A percentile compares a stretch with the other conserved stretches of the same genome.
Evolutionary conservation across 2,113 vertebrate genomes (phyloP).

Genomic region (Pelobates fuscus): DNA sequence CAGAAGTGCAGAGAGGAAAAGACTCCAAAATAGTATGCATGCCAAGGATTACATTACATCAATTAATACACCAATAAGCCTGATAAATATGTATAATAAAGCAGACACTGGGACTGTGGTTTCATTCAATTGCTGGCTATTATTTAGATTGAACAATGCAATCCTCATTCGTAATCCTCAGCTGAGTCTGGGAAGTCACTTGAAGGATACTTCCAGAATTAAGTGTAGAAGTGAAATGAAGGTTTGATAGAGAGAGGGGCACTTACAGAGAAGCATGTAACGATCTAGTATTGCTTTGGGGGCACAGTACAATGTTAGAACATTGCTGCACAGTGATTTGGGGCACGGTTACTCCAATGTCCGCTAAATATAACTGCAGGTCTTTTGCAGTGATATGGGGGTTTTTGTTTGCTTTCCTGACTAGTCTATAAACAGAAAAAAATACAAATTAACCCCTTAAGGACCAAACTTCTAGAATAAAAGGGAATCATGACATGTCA

Average conservation of each 20-base stretch:
- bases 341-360: too few relatives aligned
- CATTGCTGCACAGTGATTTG: too few relatives aligned
- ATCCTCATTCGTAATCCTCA: background rate
- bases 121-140: background rate
- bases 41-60: background rate
- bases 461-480: too few relatives aligned
- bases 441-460: too few relatives aligned
- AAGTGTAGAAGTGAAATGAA: background rate
- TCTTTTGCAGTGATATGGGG: too few relatives aligned
- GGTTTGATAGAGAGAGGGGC: background rate
- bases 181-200: background rate
- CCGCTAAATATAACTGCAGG: too few relatives aligned
- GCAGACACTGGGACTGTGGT: background rate
- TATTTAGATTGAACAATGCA: slow-evolving; percentile 5
- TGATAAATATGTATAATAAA: slow-evolving; percentile 16
- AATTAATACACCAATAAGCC: slow-evolving; percentile 10
- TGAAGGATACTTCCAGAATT: background rate
- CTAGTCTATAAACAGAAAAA: too few relatives aligned
- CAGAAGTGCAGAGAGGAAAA: background rate
- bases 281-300: too few relatives aligned
- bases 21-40: background rate
- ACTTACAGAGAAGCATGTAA: too few relatives aligned
- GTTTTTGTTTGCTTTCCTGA: too few relatives aligned
- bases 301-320: too few relatives aligned
- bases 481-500: too few relatives aligned